Evolutionary conservation across 2,113 vertebrate species (phyloP), one percentile per base, ranked within the genome.

Genomic region (Xyrauchen texanus): DNA sequence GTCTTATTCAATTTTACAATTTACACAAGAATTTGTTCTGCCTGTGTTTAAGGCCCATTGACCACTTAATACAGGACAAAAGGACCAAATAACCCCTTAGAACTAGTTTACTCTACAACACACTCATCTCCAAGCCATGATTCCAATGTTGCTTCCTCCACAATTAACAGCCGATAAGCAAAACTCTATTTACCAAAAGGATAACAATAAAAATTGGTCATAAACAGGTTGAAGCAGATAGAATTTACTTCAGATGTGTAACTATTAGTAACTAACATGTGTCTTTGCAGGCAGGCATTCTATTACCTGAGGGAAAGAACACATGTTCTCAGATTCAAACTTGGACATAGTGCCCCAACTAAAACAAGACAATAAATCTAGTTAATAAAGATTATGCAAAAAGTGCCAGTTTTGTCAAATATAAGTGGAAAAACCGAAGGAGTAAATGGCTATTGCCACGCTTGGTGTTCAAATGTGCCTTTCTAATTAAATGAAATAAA

Each of bases 281-380:
- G 44, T 64, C 34, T 65, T 45, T 81, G 58, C 51, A 51, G 34
- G 68, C 7, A 52, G 52, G 61, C 16, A 42, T 55, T 51, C 68
- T 21, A 61, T 77, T 47, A 81, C 44, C 64, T 73, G 58, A 77
- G 68, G 64, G 71, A 81, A 49, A 77, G 49, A 68, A 63, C 53
- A 74, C 58, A 70, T 66, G 62, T 66, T 52, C 61, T 15, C 8
- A 62, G 65, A 69, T 55, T 61, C 65, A 68, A 34, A 64, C 66
- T 70, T 63, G 60, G 53, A 81, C 72, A 58, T 46, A 8, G 10
- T 7, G 8, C 58, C 21, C 46, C 62, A 66, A 63, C 79, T 79
- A 77, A 85, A 85, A 83, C 76, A 72, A 74, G 76, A 75, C 60
- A 70, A 60, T 81, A 83, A 79, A 83, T 82, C 61, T 46, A 52